Conservation (phyloP, 2,113 vertebrate genomes). For the Melanostigma gelatinosum region DNA sequence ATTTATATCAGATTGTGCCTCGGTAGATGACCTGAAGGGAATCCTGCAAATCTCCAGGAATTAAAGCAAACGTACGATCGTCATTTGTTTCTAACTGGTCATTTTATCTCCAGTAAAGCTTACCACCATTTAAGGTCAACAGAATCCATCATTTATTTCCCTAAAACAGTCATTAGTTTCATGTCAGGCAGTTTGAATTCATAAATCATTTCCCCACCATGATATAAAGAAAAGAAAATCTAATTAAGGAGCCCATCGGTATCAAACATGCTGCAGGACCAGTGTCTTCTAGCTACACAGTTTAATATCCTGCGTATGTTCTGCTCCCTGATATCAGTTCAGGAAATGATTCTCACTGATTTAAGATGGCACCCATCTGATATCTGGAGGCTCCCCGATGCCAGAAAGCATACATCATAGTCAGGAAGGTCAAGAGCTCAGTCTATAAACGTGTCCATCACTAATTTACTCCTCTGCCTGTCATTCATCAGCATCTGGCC, state of each 20-base stretch:
- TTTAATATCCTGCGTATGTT: slow-evolving; percentile 30
- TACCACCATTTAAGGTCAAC: background rate
- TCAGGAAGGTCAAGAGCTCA: slow-evolving; percentile 66
- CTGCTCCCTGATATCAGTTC: slow-evolving; percentile 40
- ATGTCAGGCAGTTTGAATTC: slow-evolving; percentile 35
- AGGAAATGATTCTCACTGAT: slow-evolving; percentile 61
- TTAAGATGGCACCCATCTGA: slow-evolving; percentile 67
- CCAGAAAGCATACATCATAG: slow-evolving; percentile 72
- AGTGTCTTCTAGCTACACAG: background rate
- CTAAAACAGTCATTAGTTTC: slow-evolving; percentile 38
- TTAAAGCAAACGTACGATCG: background rate
- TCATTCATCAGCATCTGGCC: slow-evolving; percentile 64
- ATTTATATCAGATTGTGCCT: background rate
- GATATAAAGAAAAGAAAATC: slow-evolving; percentile 30
- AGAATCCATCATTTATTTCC: background rate
- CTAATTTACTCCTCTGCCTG: slow-evolving; percentile 73
- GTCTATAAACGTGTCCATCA: slow-evolving; percentile 78
- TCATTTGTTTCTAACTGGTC: background rate
- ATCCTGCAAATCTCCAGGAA: slow-evolving; percentile 13
- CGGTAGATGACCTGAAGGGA: background rate
- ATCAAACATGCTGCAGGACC: slow-evolving; percentile 21
- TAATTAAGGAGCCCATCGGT: slow-evolving; percentile 27
- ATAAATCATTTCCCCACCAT: slow-evolving; percentile 53
- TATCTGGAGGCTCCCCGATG: slow-evolving; percentile 55
- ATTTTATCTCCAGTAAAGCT: background rate